Evolutionary conservation across 1,140 invertebrate species (phyloP).

Genomic region (Platorchestia sp.): DNA sequence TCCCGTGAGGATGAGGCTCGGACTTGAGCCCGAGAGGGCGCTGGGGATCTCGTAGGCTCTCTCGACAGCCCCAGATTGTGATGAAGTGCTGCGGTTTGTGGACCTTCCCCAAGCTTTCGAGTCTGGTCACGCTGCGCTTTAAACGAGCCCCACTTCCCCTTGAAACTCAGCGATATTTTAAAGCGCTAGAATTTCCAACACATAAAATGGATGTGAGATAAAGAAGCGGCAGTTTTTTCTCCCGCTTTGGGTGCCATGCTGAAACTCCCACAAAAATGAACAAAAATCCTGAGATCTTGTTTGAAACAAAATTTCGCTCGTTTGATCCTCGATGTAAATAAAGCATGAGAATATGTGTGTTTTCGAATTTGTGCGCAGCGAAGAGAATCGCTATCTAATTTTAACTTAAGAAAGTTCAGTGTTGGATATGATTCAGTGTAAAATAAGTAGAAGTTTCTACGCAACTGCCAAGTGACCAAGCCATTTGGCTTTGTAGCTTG

Average conservation of each 20-base stretch:
- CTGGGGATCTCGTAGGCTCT: slow-evolving; percentile 1
- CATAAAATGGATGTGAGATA: slow-evolving; percentile 24
- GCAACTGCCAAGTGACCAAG: too few relatives aligned
- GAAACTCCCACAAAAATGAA: not conserved
- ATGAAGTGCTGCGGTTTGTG: slow-evolving; percentile 51
- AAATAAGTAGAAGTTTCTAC: too few relatives aligned
- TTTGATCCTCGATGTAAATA: not conserved
- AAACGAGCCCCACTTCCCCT: slow-evolving; percentile 48
- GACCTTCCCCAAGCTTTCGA: slow-evolving; percentile 41
- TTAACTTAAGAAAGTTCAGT: too few relatives aligned
- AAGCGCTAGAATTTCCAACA: slow-evolving; percentile 18
- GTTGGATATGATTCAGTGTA: too few relatives aligned
- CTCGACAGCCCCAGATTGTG: slow-evolving; percentile 51
- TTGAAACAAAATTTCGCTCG: not conserved
- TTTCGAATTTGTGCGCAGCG: not conserved
- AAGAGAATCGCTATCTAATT: too few relatives aligned
- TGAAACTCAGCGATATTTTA: slow-evolving; percentile 52
- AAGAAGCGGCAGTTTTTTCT: not conserved
- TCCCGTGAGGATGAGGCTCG: slow-evolving; percentile 1
- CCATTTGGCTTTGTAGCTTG: too few relatives aligned
- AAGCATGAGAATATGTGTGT: not conserved
- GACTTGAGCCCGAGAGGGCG: slow-evolving; percentile 9
- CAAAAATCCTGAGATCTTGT: not conserved
- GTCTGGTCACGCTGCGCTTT: slow-evolving; percentile 50
- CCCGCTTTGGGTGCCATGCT: not conserved